Base-by-base conservation (phyloP, 2,888 invertebrate species). In the Torymus tubicola region DNA sequence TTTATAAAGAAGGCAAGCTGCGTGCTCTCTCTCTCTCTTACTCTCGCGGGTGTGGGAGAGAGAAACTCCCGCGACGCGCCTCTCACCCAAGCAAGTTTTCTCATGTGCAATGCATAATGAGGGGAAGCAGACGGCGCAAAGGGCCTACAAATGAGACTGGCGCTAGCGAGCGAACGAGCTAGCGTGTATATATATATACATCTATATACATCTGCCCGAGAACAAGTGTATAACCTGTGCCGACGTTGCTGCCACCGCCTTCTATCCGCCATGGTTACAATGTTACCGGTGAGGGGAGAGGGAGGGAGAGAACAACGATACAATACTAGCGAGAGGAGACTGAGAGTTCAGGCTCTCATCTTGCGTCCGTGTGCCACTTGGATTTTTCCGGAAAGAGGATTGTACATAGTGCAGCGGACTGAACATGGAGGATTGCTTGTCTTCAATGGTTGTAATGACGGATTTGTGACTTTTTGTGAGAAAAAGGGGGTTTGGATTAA, bases 41-140 rank as follows among this genome's bases (percentile, higher is more conserved):
- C 78, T 18, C 55, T n/a, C 53, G n/a, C 75, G 79, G 14, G 68
- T 24, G 67, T 74, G 83, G 83, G 76, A 77, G 81, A 80, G 74
- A 81, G 79, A 81, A 79, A 42, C 42, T 42, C 42, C 42, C 42
- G 42, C 42, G 78, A 69, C 71, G 80, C 74, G 81, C 81, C 85
- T 85, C 87, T 88, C 87, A 88, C 85, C 84, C 84, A 72, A 78
- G 78, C 86, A 89, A 90, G 90, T 90, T 90, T 90, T 90, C 89
- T 90, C 90, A 90, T 90, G 90, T 90, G 90, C 90, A 89, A 90
- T 90, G 90, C 89, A 90, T 90, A 90, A 90, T 89, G 89, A 90
- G 90, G 87, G 85, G 85, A 86, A 86, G 87, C 86, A 89, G 88
- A 88, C 88, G 86, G 87, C 87, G 87, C 87, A 88, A 89, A 89